Conservation (phyloP, 2,113 vertebrate genomes). For the Ciconia stormi region DNA sequence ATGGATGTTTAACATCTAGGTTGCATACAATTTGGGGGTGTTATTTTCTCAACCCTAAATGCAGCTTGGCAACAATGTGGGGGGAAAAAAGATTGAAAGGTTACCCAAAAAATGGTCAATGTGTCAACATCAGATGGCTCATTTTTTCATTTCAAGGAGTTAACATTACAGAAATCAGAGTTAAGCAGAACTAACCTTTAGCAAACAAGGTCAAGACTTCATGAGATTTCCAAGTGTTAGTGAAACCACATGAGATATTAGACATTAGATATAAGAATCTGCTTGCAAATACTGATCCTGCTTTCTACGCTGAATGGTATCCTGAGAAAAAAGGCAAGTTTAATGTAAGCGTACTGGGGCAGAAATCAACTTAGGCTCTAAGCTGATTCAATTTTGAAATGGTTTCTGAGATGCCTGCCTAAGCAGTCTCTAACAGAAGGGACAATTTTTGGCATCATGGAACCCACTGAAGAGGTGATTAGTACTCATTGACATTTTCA, state of each 20-base stretch:
- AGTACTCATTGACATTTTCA: not conserved
- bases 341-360: not conserved
- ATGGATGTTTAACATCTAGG: not conserved
- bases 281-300: not conserved
- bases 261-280: not conserved
- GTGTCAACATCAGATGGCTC: not conserved
- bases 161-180: not conserved
- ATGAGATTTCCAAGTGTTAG: not conserved
- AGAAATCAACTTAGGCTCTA: not conserved
- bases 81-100: not conserved
- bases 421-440: not conserved
- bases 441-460: not conserved
- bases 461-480: not conserved
- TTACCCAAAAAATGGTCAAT: not conserved
- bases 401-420: not conserved
- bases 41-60: not conserved
- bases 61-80: not conserved
- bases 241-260: not conserved
- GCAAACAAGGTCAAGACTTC: constrained; percentile 29
- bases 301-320: not conserved
- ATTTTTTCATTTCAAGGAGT: constrained; percentile 7
- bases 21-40: not conserved
- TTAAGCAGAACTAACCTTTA: constrained; percentile 25
- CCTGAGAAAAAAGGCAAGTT: not conserved
- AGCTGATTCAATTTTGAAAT: not conserved